A percentile compares a stretch with the other conserved stretches of the same genome.
These are phyloP conservation scores for Hydropsyche tenuis DNA, from an alignment of 1,140 invertebrate genomes.

Conservation along the genomic window DNA sequence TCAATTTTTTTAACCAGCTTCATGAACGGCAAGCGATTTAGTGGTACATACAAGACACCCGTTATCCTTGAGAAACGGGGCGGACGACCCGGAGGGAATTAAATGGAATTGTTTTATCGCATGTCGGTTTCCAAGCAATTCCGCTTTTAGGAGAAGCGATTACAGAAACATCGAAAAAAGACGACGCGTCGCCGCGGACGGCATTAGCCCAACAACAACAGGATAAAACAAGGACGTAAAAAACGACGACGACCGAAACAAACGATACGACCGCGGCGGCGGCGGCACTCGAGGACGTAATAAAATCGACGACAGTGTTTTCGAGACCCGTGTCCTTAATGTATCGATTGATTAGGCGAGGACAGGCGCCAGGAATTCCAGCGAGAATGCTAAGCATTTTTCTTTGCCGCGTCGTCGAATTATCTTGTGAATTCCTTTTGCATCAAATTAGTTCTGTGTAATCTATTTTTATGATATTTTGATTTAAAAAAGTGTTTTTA, in stretches of 20 bases:
- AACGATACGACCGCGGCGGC: not conserved
- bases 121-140: constrained; percentile 38
- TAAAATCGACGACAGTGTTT: constrained; percentile 13
- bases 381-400: constrained; percentile 29
- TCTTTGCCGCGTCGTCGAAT: no score
- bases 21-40: not conserved
- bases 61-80: constrained; percentile 22
- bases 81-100: constrained; percentile 39
- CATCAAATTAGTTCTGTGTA: no score
- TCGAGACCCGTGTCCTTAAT: constrained; percentile 29
- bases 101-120: constrained; percentile 49
- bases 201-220: constrained; percentile 10
- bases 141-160: constrained; percentile 36
- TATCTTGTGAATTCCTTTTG: no score
- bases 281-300: not conserved
- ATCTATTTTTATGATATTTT: no score
- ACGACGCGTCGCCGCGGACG: constrained; percentile 6
- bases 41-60: constrained; percentile 10
- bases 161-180: constrained; percentile 28
- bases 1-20: no score
- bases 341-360: constrained; percentile 35
- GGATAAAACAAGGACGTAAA: constrained; percentile 27
- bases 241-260: not conserved
- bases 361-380: constrained; percentile 22
- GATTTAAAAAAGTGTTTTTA: no score